phyloP scores from a whole-genome alignment of 2,113 vertebrate species.

The Kryptolebias marmoratus region DNA sequence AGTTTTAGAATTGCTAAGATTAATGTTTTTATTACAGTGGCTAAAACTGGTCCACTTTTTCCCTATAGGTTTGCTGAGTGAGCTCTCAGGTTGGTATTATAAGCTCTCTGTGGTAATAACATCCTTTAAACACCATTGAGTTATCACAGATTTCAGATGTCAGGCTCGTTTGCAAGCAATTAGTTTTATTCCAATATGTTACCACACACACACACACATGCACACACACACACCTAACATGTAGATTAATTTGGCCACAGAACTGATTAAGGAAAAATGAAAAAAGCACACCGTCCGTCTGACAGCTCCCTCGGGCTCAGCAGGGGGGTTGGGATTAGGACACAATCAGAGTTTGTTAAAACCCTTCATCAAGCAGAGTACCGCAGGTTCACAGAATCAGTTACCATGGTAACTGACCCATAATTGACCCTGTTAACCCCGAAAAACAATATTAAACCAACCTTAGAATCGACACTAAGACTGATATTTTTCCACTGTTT shows the following conservation, averaged over 20 bases:
- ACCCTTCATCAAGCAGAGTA: background rate
- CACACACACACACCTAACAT: background rate
- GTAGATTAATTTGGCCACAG: background rate
- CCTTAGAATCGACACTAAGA: background rate
- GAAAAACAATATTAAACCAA: background rate
- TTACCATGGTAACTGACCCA: constrained; percentile 1
- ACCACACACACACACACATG: background rate
- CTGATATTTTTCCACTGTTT: background rate
- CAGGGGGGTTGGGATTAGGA: background rate
- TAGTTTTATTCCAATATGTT: background rate
- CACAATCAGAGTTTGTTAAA: background rate
- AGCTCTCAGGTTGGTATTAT: background rate
- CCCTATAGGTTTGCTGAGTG: too few species aligned
- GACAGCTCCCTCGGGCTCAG: background rate
- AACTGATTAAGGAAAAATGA: background rate
- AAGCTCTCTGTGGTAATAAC: background rate
- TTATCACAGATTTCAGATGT: background rate
- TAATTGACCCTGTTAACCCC: background rate
- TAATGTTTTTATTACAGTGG: too few species aligned
- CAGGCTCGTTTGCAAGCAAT: background rate
- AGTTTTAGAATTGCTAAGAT: too few species aligned
- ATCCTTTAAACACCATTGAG: too few species aligned
- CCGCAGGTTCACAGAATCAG: background rate
- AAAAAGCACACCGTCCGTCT: background rate
- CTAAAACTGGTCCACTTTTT: too few species aligned